Evolutionary conservation across 2,113 vertebrate species (phyloP).

Genomic region (Enhydra lutris): DNA sequence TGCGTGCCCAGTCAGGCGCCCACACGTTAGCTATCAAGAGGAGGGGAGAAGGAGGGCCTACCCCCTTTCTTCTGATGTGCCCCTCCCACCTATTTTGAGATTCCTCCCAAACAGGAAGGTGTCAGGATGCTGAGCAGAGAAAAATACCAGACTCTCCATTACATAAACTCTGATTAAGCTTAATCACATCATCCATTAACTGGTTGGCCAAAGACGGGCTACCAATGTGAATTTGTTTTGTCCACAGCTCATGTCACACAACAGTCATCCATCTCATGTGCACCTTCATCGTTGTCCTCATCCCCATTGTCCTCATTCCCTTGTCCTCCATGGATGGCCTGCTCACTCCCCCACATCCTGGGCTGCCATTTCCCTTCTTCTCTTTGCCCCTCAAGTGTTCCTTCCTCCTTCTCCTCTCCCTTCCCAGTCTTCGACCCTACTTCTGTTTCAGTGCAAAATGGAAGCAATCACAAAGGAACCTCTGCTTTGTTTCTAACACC

Average conservation of each 20-base stretch:
- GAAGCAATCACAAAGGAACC: not conserved
- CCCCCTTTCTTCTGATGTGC: not conserved
- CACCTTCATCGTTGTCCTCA: not conserved
- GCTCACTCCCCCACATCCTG: rapidly evolving
- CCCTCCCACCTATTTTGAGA: not conserved
- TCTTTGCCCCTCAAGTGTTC: not conserved
- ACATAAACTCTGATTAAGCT: not conserved
- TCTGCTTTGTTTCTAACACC: not conserved
- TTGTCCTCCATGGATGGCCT: not conserved
- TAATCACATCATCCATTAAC: not conserved
- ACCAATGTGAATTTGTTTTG: not conserved
- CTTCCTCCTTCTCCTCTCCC: no score
- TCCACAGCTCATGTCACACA: not conserved
- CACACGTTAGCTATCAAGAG: not conserved
- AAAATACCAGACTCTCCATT: not conserved
- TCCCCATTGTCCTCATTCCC: not conserved
- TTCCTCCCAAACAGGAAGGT: not conserved
- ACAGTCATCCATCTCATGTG: not conserved
- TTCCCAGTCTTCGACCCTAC: not conserved
- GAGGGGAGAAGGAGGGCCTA: no score
- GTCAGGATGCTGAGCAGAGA: not conserved
- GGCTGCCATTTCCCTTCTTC: not conserved
- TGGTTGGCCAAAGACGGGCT: not conserved
- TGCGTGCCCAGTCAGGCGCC: not conserved
- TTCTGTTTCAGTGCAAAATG: not conserved